Conservation (phyloP, 2,888 invertebrate genomes). For the Volucella zonaria region DNA sequence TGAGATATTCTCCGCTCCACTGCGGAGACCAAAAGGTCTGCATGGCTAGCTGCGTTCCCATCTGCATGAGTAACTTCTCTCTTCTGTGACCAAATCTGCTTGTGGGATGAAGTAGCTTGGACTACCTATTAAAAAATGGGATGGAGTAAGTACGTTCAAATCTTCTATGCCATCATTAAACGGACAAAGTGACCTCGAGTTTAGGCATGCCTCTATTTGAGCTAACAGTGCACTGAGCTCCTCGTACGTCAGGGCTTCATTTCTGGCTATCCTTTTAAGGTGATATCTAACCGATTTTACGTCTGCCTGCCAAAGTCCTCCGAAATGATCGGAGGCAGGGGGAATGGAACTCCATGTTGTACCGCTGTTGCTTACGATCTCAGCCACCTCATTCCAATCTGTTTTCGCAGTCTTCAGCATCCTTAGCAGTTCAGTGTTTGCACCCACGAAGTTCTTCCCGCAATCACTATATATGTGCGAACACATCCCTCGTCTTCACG, state of each 20-base stretch:
- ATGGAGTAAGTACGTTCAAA: conserved; percentile 5
- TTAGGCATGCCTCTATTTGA: conserved; percentile 14
- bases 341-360: conserved; percentile 77
- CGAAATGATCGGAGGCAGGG: conserved; percentile 37
- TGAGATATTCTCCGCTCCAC: conserved; percentile 26
- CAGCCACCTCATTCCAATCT: neutral
- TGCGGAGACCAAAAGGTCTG: conserved; percentile 26
- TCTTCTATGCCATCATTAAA: neutral
- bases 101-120: neutral
- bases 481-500: conserved; percentile 75
- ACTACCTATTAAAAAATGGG: conserved; percentile 11
- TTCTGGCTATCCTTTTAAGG: neutral
- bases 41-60: conserved; percentile 13
- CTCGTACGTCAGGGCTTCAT: neutral
- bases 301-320: neutral
- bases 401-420: neutral
- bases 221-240: conserved; percentile 6
- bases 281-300: no score
- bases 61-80: neutral
- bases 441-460: conserved; percentile 49
- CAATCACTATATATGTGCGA: conserved; percentile 75
- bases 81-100: conserved; percentile 2
- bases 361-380: conserved; percentile 19
- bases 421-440: no score
- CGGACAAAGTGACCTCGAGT: neutral